Evolutionary conservation across 1,140 invertebrate species (phyloP).

Genomic region (Aphaenogaster rudis): DNA sequence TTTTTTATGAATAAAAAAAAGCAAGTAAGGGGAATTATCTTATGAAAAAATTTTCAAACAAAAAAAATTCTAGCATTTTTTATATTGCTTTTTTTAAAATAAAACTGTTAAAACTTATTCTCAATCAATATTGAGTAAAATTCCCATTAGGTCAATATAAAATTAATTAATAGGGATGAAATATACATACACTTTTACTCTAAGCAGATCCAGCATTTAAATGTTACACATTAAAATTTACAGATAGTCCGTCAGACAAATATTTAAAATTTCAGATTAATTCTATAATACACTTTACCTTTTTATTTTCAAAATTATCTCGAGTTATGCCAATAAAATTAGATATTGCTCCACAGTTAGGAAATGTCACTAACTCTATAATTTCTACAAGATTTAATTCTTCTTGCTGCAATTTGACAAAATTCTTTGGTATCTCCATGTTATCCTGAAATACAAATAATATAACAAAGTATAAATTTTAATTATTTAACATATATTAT

Average conservation of each 20-base stretch:
- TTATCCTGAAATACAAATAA: conserved; percentile 79
- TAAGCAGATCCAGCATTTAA: not conserved
- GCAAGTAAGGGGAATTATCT: not conserved
- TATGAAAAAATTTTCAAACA: not conserved
- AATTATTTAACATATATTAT: not conserved
- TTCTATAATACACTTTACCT: conserved; percentile 84
- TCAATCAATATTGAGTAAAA: not conserved
- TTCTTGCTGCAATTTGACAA: conserved; percentile 90
- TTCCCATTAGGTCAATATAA: not conserved
- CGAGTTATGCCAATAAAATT: conserved; percentile 97
- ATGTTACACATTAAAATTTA: not conserved
- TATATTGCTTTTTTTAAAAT: not conserved
- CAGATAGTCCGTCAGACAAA: not conserved
- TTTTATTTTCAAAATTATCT: conserved; percentile 95
- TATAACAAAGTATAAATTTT: conserved; percentile 31
- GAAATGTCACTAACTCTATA: conserved; percentile 89
- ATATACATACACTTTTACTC: not conserved
- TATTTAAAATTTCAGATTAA: conserved; percentile 54
- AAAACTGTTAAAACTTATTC: not conserved
- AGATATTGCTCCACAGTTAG: conserved; percentile 95
- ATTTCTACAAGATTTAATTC: conserved; percentile 91
- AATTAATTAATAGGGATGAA: not conserved
- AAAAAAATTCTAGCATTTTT: not conserved
- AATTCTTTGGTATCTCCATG: conserved; percentile 83
- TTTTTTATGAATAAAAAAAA: not conserved